A percentile compares a stretch with the other conserved stretches of the same genome.
These are phyloP conservation scores for Champsocephalus esox DNA, from an alignment of 2,797 vertebrate genomes.

Conservation along the genomic window DNA sequence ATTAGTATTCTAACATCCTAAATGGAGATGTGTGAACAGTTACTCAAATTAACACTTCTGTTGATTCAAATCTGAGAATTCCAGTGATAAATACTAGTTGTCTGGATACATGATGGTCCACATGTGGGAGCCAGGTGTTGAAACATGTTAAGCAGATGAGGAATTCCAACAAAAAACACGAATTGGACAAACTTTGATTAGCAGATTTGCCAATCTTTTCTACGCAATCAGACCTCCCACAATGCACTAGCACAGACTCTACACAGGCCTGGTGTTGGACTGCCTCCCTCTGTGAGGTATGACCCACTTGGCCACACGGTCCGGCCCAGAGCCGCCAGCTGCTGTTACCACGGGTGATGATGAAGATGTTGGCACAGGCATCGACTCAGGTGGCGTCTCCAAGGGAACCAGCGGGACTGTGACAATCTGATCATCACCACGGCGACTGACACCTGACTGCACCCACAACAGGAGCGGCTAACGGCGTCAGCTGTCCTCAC, in stretches of 20 bases:
- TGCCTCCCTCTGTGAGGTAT: constrained; percentile 43
- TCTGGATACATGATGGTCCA: neutral
- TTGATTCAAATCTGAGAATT: neutral
- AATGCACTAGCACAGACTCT: constrained; percentile 20
- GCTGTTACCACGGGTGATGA: constrained; percentile 75
- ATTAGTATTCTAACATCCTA: neutral
- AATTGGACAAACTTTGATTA: neutral
- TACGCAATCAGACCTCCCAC: constrained; percentile 22
- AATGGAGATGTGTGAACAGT: neutral
- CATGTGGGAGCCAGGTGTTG: neutral
- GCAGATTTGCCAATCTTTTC: neutral
- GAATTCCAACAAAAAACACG: neutral
- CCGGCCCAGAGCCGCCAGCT: constrained; percentile 68
- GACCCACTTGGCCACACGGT: constrained; percentile 68
- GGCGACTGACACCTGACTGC: constrained; percentile 77
- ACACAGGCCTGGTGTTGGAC: constrained; percentile 13
- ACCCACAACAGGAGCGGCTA: constrained; percentile 52
- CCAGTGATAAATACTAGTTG: neutral
- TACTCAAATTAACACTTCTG: neutral
- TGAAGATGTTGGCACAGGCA: constrained; percentile 80
- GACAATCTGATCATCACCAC: constrained; percentile 77
- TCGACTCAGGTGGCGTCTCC: constrained; percentile 79
- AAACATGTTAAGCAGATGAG: neutral
- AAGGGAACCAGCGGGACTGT: constrained; percentile 69
- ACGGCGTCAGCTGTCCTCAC: constrained; percentile 54